Percentiles rank a stretch among this genome's conserved stretches.
phyloP scores from a whole-genome alignment of 2,797 vertebrate genomes.

The Cyprinodon diabolis region DNA sequence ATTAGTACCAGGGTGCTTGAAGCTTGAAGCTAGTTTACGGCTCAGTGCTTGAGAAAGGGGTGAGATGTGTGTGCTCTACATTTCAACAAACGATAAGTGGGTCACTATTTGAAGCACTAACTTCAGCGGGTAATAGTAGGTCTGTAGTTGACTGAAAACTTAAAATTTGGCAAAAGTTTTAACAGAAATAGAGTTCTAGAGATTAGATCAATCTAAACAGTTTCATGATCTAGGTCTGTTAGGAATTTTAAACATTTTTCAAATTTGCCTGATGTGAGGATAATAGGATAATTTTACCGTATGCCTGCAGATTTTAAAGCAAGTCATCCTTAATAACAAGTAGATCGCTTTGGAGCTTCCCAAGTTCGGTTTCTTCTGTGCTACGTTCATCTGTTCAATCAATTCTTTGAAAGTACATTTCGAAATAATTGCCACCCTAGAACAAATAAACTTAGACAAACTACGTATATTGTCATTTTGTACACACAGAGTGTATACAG shows the following conservation, averaged over 20 bases:
- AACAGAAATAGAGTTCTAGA: background rate
- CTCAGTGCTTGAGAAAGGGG: background rate
- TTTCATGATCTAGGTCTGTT: background rate
- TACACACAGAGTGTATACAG: too few relatives aligned
- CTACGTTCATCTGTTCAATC: too few relatives aligned
- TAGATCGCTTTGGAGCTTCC: too few relatives aligned
- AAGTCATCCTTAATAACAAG: background rate
- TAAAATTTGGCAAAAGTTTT: background rate
- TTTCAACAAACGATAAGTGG: background rate
- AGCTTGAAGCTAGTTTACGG: background rate
- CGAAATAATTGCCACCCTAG: too few relatives aligned
- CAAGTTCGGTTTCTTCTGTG: too few relatives aligned
- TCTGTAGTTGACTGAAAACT: background rate
- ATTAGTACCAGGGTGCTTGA: background rate
- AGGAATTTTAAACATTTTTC: background rate
- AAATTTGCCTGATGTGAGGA: background rate
- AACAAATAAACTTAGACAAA: too few relatives aligned
- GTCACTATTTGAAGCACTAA: background rate
- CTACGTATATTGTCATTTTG: too few relatives aligned
- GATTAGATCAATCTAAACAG: background rate
- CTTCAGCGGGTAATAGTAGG: background rate
- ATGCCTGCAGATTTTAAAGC: background rate
- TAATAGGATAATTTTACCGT: background rate
- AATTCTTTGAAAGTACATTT: too few relatives aligned
- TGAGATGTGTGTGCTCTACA: background rate